Base-by-base conservation (phyloP, 2,888 invertebrate genomes). In the Ypsolopha sequella region DNA sequence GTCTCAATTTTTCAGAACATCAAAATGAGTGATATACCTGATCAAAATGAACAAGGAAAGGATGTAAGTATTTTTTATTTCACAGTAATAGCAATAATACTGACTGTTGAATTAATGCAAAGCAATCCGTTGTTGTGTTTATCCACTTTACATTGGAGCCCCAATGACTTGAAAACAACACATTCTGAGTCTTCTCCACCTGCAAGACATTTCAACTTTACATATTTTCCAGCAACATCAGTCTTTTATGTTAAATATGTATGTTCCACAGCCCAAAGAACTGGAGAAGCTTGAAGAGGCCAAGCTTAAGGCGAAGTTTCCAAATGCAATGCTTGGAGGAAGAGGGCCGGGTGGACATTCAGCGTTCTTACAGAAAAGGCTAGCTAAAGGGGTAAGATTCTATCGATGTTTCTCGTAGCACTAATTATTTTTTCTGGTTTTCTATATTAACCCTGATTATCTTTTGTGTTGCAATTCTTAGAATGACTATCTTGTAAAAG, bases 301-400 rank as follows among this genome's bases (percentile, higher is more conserved):
- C 44, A 97, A 97, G 76, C 79, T 98, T 33, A 95, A 95, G 79
- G 94, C 95, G 0, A 97, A 97, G 80, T 98, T 96, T 81, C 95
- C 95, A 51, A 89, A 90, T 76, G 89, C 91, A 43, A 88, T 89
- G 64, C 88, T 91, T 7, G 88, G 91, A 44, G 88, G 88, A 50
- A 59, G 79, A 55, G 94, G 93, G 7, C 93, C 90, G 1, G 90
- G 91, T 46, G 96, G 95, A 6, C 96, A 96, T 76, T 96, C 97
- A 3, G 95, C 95, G 33, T 95, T 98, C 70, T 81, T 98, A 58
- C 97, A 97, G 73, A 98, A 98, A 71, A 90, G 98, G 67, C 88
- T 98, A 61, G 95, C 96, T 43, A 97, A 97, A 88, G 97, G 97
- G 73, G 96, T 96, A 86, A 89, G 91, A 80, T 50, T 24, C 8